Percentiles rank a stretch among this genome's conserved stretches.
Evolutionary conservation across 2,888 invertebrate species (phyloP).

Genomic region (Abrostola triplasia): DNA sequence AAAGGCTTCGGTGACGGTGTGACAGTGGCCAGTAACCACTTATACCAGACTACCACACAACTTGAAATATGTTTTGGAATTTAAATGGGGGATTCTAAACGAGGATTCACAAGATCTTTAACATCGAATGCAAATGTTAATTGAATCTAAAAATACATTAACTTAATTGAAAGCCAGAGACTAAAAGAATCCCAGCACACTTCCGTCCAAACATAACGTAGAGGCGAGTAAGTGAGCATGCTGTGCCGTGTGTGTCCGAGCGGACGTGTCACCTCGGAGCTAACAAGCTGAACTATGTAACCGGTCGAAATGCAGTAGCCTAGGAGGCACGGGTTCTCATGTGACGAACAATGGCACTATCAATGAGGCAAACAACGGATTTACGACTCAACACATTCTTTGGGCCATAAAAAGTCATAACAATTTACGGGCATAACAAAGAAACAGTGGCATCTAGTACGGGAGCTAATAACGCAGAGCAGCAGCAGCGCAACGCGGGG

Average conservation of each 20-base stretch:
- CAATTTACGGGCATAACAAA: slow-evolving; percentile 85
- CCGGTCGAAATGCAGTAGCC: slow-evolving; percentile 65
- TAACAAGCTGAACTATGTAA: slow-evolving; percentile 69
- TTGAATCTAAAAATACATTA: slow-evolving; percentile 41
- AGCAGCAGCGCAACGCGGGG: slow-evolving; percentile 79
- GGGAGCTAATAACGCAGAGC: slow-evolving; percentile 81
- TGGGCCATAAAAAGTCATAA: slow-evolving; percentile 82
- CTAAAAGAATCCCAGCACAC: slow-evolving; percentile 42
- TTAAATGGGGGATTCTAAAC: no score
- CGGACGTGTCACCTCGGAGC: slow-evolving; percentile 69
- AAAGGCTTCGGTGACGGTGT: no score
- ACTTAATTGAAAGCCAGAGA: slow-evolving; percentile 46
- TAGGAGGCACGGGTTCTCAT: slow-evolving; percentile 63
- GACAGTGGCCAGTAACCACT: no score
- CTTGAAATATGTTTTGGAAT: no score
- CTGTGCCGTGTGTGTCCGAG: slow-evolving; percentile 28
- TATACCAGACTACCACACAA: no score
- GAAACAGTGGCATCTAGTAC: slow-evolving; percentile 81
- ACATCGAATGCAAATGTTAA: slow-evolving; percentile 40
- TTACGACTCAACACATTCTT: slow-evolving; percentile 81
- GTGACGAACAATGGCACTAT: slow-evolving; percentile 73
- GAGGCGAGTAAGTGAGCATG: slow-evolving; percentile 22
- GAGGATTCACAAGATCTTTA: slow-evolving; percentile 5
- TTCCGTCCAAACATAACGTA: slow-evolving; percentile 52
- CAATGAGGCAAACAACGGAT: slow-evolving; percentile 77